Conservation (phyloP, 1,140 invertebrate species). For the Dufourea novaeangliae region DNA sequence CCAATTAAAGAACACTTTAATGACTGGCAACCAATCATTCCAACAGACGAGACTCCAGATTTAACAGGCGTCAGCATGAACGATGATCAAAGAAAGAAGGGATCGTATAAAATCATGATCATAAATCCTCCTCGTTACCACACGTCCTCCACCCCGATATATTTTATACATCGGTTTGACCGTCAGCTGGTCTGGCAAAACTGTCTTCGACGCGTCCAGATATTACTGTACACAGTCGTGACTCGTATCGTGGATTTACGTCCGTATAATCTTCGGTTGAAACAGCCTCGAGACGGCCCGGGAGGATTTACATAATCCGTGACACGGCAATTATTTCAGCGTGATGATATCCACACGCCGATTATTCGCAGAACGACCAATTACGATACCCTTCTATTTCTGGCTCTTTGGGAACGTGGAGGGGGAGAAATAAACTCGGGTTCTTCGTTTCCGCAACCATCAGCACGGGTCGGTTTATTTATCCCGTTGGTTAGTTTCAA, state of each 20-base stretch:
- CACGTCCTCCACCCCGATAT: not conserved
- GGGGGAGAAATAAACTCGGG: not conserved
- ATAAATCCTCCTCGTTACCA: not conserved
- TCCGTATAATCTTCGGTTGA: not conserved
- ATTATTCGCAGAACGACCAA: not conserved
- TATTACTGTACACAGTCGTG: not conserved
- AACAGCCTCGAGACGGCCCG: not conserved
- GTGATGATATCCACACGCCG: slow-evolving; percentile 1
- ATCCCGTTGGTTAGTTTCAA: not conserved
- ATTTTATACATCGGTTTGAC: not conserved
- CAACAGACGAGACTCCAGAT: no score
- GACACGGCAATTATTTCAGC: slow-evolving; percentile 5
- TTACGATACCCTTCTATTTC: slow-evolving; percentile 1
- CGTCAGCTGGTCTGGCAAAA: not conserved
- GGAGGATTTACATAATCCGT: not conserved
- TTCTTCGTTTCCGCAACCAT: not conserved
- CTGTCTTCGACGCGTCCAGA: not conserved
- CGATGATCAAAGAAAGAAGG: not conserved
- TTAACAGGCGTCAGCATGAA: not conserved
- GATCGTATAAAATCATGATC: not conserved
- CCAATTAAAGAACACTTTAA: no score
- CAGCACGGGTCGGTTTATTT: slow-evolving; percentile 12
- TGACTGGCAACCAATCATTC: no score
- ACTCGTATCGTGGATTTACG: not conserved
- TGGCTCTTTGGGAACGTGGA: not conserved